Evolutionary conservation across 1,140 invertebrate species (phyloP), one percentile per base, ranked within the genome.

Genomic region (Hyles euphorbiae): DNA sequence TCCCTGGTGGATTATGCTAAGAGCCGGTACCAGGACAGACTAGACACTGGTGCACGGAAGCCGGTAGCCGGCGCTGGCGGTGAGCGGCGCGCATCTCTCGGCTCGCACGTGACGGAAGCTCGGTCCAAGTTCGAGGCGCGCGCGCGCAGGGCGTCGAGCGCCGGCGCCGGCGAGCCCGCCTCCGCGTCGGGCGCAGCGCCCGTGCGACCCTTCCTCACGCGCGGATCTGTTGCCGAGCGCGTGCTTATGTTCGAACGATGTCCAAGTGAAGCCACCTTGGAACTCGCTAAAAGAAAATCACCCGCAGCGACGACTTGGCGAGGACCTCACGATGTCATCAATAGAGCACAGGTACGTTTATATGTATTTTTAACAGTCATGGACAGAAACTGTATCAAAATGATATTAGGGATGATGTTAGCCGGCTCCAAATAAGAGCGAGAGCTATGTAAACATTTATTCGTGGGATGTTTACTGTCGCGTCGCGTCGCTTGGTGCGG

Each of bases 171-270:
- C 36, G 84, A 59, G 76, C 75, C 45, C 81, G 90, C 47, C 74
- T 82, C 71, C 81, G 86, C 32, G 59, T 82, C 83, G 65, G 51
- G 79, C 74, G 61, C 67, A 74, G 64, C 62, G 83, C 92, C 67
- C 70, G 93, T 96, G n/a, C 89, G 95, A 58, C 96, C 96, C 2
- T 97, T 97, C 78, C 89, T 97, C 9, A 96, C 96, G 3, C 91
- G 96, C 62, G 96, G 96, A 3, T 97, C 96, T 1, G 97, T 98
- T 0, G 96, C 96, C 3, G 97, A 98, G 76, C 89, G 97, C 36
- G 96, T 98, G 36, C 91, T 98, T 53, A 96, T 97, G 72, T 98
- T 98, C 79, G 97, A 98, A 81, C 94, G 96, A 79, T 96, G 96
- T 76, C 97, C 97, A 1, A 95, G 94, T 73, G 94, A 95, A 83